phyloP scores from a whole-genome alignment of 2,888 invertebrate genomes.

The Steinernema scapterisci region DNA sequence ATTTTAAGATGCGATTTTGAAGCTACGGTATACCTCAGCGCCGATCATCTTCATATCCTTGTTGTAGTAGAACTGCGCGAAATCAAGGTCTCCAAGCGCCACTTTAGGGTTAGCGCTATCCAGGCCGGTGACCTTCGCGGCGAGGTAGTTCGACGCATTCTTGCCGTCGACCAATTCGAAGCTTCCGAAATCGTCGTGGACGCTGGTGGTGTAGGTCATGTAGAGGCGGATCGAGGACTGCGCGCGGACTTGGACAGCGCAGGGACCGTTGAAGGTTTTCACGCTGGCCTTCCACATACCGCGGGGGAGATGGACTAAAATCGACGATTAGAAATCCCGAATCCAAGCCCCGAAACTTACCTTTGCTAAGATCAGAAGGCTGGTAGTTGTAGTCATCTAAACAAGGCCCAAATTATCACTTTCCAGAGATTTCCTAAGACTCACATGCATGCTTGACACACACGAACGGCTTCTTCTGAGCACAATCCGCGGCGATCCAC shows the following conservation, averaged over 20 bases:
- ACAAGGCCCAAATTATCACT: no score
- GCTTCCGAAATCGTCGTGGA: constrained; percentile 48
- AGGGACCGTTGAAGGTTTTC: constrained; percentile 38
- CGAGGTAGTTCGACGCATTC: constrained; percentile 42
- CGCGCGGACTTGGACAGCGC: constrained; percentile 27
- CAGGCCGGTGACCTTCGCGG: constrained; percentile 46
- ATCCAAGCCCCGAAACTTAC: constrained; percentile 6
- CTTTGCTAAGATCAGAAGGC: constrained; percentile 36
- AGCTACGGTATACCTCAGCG: constrained; percentile 31
- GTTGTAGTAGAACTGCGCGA: constrained; percentile 49
- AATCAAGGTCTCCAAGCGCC: constrained; percentile 40
- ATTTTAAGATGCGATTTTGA: neutral
- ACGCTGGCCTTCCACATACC: constrained; percentile 51
- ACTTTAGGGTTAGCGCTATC: constrained; percentile 29
- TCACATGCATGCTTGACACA: constrained; percentile 47
- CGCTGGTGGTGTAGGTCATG: constrained; percentile 45
- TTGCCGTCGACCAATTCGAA: constrained; percentile 40
- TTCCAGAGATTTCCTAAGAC: no score
- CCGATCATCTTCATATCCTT: constrained; percentile 43
- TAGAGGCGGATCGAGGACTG: constrained; percentile 38
- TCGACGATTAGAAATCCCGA: no score
- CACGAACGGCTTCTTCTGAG: constrained; percentile 38
- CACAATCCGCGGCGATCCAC: constrained; percentile 44
- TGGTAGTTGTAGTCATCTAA: constrained; percentile 37
- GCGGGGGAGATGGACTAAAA: constrained; percentile 39